These are phyloP conservation scores for Pygoscelis adeliae DNA, from an alignment of 2,113 vertebrate species.

Conservation along the genomic window DNA sequence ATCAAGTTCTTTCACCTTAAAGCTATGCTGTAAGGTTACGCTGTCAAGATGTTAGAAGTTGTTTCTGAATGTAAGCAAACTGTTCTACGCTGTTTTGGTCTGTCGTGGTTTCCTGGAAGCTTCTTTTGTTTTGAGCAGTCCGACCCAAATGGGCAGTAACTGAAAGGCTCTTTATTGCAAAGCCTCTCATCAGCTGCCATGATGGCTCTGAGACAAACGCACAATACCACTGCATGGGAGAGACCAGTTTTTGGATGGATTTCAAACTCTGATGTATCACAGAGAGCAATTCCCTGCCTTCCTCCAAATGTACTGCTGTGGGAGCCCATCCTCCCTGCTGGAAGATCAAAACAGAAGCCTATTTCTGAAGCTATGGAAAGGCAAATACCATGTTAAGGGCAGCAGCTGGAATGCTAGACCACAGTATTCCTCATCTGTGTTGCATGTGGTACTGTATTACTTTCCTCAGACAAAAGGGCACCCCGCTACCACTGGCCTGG, in stretches of 20 bases:
- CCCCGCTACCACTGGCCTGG: not conserved
- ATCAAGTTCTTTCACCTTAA: constrained; percentile 50
- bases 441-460: not conserved
- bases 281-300: constrained; percentile 31
- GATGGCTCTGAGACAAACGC: constrained; percentile 50
- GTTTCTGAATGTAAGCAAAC: constrained; percentile 9
- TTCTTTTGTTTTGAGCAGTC: constrained; percentile 52
- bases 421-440: not conserved
- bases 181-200: constrained; percentile 62
- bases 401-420: constrained; percentile 17
- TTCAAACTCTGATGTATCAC: constrained; percentile 16
- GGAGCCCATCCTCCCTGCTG: not conserved
- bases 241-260: constrained; percentile 36
- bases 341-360: constrained; percentile 18
- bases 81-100: not conserved
- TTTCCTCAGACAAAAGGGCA: not conserved
- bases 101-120: constrained; percentile 45
- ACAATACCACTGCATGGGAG: constrained; percentile 28
- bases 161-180: constrained; percentile 60
- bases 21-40: constrained; percentile 9
- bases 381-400: not conserved
- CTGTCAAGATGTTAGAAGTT: constrained; percentile 24
- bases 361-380: constrained; percentile 16
- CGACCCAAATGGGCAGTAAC: constrained; percentile 40
- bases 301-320: not conserved